Evolutionary conservation across 2,113 vertebrate genomes (phyloP).

Genomic region (Maccullochella peelii): DNA sequence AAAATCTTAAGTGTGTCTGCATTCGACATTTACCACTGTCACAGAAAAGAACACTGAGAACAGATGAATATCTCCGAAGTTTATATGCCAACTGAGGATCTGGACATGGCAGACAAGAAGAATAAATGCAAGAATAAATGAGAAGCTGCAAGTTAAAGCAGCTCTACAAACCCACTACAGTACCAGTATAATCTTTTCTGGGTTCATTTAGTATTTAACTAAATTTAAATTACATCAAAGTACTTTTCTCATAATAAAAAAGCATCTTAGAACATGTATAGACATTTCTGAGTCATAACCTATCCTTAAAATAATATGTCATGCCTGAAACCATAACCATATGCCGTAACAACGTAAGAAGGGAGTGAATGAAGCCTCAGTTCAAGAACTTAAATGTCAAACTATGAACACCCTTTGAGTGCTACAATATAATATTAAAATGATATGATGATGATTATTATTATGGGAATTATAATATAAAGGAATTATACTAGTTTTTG

Average conservation of each 20-base stretch:
- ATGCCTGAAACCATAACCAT: no score
- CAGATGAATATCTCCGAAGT: not conserved
- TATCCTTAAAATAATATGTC: not conserved
- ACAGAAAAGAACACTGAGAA: not conserved
- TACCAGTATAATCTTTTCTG: not conserved
- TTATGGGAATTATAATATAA: no score
- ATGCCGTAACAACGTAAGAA: not conserved
- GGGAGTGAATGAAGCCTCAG: not conserved
- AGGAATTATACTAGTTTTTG: no score
- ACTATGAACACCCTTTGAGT: not conserved
- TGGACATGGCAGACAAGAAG: not conserved
- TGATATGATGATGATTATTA: no score
- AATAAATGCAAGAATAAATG: not conserved
- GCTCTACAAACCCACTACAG: not conserved
- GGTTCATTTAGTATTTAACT: not conserved
- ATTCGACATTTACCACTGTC: constrained; percentile 3
- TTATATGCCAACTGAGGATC: not conserved
- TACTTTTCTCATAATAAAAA: not conserved
- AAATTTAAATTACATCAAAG: not conserved
- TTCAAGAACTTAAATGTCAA: not conserved
- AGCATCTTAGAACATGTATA: not conserved
- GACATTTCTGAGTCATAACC: not conserved
- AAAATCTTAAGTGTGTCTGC: not conserved
- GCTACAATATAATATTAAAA: no score
- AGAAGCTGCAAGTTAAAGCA: not conserved